Evolutionary conservation across 2,797 vertebrate species (phyloP).

Genomic region (Prunella strophiata): DNA sequence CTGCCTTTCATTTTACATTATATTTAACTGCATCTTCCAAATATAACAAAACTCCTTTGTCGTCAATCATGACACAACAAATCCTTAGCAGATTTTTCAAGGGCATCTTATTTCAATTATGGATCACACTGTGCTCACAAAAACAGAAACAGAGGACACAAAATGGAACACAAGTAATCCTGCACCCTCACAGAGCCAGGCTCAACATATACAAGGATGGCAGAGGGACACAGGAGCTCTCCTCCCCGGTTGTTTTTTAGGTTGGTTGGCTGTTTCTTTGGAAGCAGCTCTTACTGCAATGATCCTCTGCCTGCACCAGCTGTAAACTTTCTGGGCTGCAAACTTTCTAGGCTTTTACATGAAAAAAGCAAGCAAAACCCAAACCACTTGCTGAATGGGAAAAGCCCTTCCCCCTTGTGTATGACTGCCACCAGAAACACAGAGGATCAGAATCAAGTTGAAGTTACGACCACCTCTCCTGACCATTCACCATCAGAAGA

Average conservation of each 20-base stretch:
- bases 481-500: neutral
- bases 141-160: neutral
- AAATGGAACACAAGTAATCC: neutral
- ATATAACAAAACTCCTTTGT: neutral
- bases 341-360: neutral
- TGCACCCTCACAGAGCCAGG: neutral
- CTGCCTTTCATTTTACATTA: neutral
- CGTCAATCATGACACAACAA: neutral
- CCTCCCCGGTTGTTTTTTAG: accelerated
- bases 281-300: neutral
- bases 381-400: neutral
- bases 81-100: neutral
- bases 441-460: neutral
- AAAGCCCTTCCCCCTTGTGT: neutral
- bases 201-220: neutral
- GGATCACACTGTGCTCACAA: neutral
- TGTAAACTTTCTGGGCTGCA: neutral
- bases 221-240: neutral
- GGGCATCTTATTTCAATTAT: neutral
- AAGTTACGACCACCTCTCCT: neutral
- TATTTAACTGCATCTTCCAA: neutral
- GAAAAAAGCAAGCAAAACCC: neutral
- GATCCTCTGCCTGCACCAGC: neutral
- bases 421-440: neutral
- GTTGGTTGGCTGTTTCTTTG: neutral